These are phyloP conservation scores for Arbacia lixula DNA, from an alignment of 53 echinoderm and acorn worm genomes.

Conservation along the genomic window DNA sequence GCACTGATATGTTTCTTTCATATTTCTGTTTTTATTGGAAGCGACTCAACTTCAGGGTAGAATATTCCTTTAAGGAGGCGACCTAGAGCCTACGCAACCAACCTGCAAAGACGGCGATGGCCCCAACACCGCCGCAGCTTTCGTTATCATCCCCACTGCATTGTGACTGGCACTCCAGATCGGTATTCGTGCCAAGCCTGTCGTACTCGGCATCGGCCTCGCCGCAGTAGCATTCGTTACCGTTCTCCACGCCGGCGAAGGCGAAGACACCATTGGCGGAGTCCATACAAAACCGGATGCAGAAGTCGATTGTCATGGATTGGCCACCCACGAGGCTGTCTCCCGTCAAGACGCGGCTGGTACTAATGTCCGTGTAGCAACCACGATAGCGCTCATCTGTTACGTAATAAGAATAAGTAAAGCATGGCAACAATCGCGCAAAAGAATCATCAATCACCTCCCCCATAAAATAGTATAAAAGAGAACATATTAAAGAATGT, in stretches of 20 bases:
- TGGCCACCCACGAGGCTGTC: neutral
- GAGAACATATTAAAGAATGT: no score
- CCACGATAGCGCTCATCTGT: constrained; percentile 11
- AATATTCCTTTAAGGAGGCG: no score
- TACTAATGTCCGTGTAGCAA: neutral
- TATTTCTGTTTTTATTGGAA: no score
- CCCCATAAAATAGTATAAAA: neutral
- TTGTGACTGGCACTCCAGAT: neutral
- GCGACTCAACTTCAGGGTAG: no score
- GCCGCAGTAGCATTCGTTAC: constrained; percentile 17
- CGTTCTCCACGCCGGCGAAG: neutral
- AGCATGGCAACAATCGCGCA: neutral
- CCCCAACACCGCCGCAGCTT: constrained; percentile 5
- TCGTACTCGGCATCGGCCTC: neutral
- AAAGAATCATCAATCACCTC: neutral
- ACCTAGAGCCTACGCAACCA: no score
- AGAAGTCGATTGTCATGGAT: neutral
- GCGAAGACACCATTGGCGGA: neutral
- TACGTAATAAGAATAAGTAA: no score
- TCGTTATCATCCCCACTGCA: neutral
- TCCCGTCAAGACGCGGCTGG: neutral
- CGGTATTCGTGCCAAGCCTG: neutral
- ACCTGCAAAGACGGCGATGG: constrained; percentile 8
- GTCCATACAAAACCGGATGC: neutral
- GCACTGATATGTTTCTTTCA: no score